A percentile compares a stretch with the other conserved stretches of the same genome.
Conservation (phyloP, 2,888 invertebrate species). For the Lordiphosa fenestrarum region DNA sequence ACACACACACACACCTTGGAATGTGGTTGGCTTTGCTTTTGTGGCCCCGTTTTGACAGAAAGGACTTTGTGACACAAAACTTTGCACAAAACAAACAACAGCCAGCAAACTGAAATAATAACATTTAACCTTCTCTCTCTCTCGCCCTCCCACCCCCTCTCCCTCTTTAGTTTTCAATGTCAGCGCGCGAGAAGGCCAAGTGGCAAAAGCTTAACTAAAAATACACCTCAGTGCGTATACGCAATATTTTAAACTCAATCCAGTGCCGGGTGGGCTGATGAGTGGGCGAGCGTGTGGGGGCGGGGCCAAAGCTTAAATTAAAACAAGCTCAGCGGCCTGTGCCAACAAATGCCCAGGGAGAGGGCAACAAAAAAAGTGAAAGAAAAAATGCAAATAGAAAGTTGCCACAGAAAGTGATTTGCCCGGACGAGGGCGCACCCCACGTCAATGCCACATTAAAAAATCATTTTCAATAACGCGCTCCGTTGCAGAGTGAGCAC, state of each 20-base stretch:
- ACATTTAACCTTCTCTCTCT: constrained; percentile 46
- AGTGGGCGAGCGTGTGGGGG: constrained; percentile 14
- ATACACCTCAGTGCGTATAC: constrained; percentile 11
- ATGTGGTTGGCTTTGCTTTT: not conserved
- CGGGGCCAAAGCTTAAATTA: constrained; percentile 50
- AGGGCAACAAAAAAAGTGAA: constrained; percentile 13
- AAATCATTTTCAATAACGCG: constrained; percentile 74
- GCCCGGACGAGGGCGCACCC: constrained; percentile 20
- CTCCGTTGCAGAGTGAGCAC: constrained; percentile 20
- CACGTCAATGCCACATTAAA: constrained; percentile 68
- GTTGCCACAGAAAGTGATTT: constrained; percentile 47
- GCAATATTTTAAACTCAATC: constrained; percentile 27
- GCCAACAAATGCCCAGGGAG: constrained; percentile 37
- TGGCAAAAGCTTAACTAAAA: constrained; percentile 13
- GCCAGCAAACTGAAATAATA: constrained; percentile 14
- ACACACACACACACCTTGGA: too few relatives aligned
- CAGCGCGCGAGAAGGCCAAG: constrained; percentile 56
- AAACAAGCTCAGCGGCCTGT: constrained; percentile 42
- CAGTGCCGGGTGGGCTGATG: not conserved
- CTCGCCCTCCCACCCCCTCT: constrained; percentile 4
- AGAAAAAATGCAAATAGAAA: constrained; percentile 52
- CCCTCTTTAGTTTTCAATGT: constrained; percentile 61
- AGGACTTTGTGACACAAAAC: constrained; percentile 47
- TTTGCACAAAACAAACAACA: constrained; percentile 25
- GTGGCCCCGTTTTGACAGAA: constrained; percentile 22